Evolutionary conservation across 1,140 invertebrate species (phyloP), one percentile per base, ranked within the genome.

Genomic region (Dufourea novaeangliae): DNA sequence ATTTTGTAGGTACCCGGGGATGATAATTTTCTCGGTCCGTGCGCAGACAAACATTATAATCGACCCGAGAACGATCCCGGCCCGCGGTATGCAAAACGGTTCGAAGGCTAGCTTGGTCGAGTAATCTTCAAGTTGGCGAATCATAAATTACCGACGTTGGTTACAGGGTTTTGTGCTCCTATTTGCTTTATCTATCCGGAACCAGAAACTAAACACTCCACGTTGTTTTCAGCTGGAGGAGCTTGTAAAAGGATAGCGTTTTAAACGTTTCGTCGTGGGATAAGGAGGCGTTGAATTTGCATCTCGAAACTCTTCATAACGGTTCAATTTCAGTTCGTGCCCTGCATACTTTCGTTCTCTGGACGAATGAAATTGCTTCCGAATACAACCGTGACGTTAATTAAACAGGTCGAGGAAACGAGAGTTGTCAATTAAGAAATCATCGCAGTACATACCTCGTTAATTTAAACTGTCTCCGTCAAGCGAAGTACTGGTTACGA

Each of bases 41-140:
- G 29, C 37, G 34, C 27, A n/a, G 52, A 32, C 62, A 17, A 44
- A 37, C 32, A 27, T 46, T 41, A 32, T 74, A 74, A 74, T 74
- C 62, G 62, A 44, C 25, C 20, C 25, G 34, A 32, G 14, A 66
- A 41, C 20, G 32, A 17, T 6, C 29, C 0, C 39, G n/a, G 14
- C 5, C 2, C 32, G 20, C 11, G 10, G 5, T 10, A 32, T 4
- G 25, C 20, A 29, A 70, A 54, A 34, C 7, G 37, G 34, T 44
- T 61, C 1, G 25, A 7, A 2, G 0, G 11, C 22, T 17, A 8
- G 27, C 14, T 22, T 32, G 17, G 17, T 32, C 17, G 41, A 50
- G 20, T 29, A 44, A 74, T 66, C 27, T 7, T 56, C 25, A 8
- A 39, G 20, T 67, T 41, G 50, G 12, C 50, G 20, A 32, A 5